Evolutionary conservation across 2,113 vertebrate genomes (phyloP).

Genomic region (Callipepla californica): DNA sequence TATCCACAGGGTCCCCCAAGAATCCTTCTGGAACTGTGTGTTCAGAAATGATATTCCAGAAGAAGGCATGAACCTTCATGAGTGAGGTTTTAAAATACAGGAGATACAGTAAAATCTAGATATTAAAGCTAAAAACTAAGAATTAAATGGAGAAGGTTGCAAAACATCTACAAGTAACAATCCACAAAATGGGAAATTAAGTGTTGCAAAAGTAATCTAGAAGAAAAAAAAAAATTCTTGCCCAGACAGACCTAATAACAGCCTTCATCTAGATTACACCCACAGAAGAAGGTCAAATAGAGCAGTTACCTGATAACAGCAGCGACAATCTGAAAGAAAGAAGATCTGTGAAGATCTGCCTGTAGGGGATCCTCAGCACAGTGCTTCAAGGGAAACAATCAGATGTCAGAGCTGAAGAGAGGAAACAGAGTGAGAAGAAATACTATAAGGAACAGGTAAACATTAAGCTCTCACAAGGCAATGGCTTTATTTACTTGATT

Average conservation of each 20-base stretch:
- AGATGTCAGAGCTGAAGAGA: neutral
- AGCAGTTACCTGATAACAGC: neutral
- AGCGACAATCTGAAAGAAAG: neutral
- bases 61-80: neutral
- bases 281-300: neutral
- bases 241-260: neutral
- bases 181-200: neutral
- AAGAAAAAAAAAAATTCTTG: neutral
- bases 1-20: neutral
- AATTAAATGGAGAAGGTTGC: neutral
- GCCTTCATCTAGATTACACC: neutral
- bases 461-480: neutral
- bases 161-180: neutral
- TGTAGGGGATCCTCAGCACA: neutral
- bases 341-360: rapidly evolving
- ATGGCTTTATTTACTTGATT: neutral
- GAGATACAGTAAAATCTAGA: neutral
- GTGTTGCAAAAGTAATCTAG: neutral
- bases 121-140: neutral
- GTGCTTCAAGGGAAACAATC: neutral
- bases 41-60: constrained; percentile 7
- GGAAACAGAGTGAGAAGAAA: neutral
- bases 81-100: neutral
- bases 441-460: neutral
- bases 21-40: neutral